phyloP scores from a whole-genome alignment of 2,888 invertebrate species.

The Platynereis dumerilii region DNA sequence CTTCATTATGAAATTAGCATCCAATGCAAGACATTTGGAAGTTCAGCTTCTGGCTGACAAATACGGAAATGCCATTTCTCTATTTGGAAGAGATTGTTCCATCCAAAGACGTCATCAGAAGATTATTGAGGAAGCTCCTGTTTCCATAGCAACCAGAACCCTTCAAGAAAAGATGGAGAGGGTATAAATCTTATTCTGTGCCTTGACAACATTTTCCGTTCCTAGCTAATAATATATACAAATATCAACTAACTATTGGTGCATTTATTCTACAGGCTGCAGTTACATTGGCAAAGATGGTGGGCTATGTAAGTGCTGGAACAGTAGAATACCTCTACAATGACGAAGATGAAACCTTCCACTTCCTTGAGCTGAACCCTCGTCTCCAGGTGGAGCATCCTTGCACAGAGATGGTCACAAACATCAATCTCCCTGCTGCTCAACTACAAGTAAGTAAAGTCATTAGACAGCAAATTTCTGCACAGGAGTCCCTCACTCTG shows the following conservation, averaged over 20 bases:
- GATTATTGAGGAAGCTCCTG: conserved; percentile 99
- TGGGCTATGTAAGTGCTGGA: conserved; percentile 93
- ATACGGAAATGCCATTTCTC: conserved; percentile 96
- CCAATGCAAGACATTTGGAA: conserved; percentile 94
- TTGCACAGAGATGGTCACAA: conserved; percentile 99
- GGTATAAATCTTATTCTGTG: conserved; percentile 64
- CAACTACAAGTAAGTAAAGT: conserved; percentile 79
- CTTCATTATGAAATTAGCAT: conserved; percentile 97
- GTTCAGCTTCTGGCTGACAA: conserved; percentile 97
- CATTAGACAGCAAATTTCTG: too few relatives aligned
- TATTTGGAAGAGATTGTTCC: conserved; percentile 98
- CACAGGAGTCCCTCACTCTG: too few relatives aligned
- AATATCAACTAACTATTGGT: neutral
- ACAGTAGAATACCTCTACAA: conserved; percentile 96
- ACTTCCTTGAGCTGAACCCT: conserved; percentile 96
- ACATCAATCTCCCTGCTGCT: conserved; percentile 97
- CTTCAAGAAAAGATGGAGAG: conserved; percentile 97
- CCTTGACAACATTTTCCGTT: too few relatives aligned
- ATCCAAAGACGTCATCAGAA: conserved; percentile 98
- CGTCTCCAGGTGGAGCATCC: conserved; percentile 96
- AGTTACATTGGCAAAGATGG: conserved; percentile 97
- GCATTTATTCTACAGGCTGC: conserved; percentile 73
- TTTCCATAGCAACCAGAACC: conserved; percentile 85
- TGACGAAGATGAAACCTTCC: conserved; percentile 84
- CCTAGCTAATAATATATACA: too few relatives aligned